These are phyloP conservation scores for Zoroaster sp. DNA, from an alignment of 53 echinoderm and acorn worm species.

Conservation along the genomic window DNA sequence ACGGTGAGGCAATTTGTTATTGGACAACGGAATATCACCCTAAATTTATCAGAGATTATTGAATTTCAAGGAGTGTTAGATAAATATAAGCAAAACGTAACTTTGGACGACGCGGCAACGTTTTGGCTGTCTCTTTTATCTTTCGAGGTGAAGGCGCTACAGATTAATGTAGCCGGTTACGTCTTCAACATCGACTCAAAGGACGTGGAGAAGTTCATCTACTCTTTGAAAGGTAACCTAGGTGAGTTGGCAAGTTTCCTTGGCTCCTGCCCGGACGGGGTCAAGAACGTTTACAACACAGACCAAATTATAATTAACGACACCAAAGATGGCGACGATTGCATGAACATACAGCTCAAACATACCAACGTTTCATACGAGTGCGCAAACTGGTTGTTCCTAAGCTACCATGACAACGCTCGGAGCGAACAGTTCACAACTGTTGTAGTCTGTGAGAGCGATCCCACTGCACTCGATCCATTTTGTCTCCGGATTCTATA, in stretches of 20 bases:
- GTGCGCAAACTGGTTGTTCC: background rate
- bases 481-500: conserved; percentile 66
- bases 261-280: conserved; percentile 23
- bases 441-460: conserved; percentile 73
- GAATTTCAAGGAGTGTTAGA: conserved; percentile 1
- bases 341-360: background rate
- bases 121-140: conserved; percentile 36
- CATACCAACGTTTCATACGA: conserved; percentile 3
- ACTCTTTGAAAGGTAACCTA: conserved; percentile 20
- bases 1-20: background rate
- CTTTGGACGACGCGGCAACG: conserved; percentile 7
- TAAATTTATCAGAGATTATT: conserved; percentile 11
- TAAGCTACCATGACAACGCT: background rate
- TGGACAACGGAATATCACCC: background rate
- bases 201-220: conserved; percentile 25
- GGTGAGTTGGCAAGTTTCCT: conserved; percentile 16
- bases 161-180: background rate
- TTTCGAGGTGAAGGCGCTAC: conserved; percentile 6
- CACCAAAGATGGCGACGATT: background rate
- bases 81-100: background rate
- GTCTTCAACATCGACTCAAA: conserved; percentile 19
- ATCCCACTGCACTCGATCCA: conserved; percentile 33
- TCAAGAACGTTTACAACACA: conserved; percentile 37
- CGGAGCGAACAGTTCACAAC: background rate
- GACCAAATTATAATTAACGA: background rate